Base-by-base conservation (phyloP, 2,113 vertebrate genomes). In the Balaenoptera acutorostrata region DNA sequence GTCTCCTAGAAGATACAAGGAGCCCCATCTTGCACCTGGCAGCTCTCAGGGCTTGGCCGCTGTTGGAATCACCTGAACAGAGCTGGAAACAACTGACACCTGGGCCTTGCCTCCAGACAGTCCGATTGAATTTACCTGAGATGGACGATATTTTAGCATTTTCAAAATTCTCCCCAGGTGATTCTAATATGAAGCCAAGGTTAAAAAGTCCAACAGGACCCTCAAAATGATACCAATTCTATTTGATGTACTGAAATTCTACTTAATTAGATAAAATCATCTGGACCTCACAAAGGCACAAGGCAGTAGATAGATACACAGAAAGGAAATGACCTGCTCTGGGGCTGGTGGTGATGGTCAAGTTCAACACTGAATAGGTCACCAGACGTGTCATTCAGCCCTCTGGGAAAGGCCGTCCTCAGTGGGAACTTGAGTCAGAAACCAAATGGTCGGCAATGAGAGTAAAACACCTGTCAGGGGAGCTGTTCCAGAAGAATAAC, bases 11-110 rank as follows among this genome's bases (percentile, higher is more conserved):
- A 88, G 68, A 8, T 29, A 6, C 63, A 52, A 71, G 27, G 9
- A 11, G 13, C n/a, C 2, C 6, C 2, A 0, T 36, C 10, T 27
- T 13, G 1, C 55, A 6, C n/a, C 10, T 20, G 20, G 18, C 21
- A 64, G 18, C 57, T 52, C n/a, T 29, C 9, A 20, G 27, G 14
- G 18, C 23, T 10, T 13, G 33, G 46, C 33, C 59, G 5, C 20
- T 36, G 1, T 8, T 27, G 21, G n/a, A 75, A 14, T 86, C 31
- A 36, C 27, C 68, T 27, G 74, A 75, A 27, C 12, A 25, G 18
- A 1, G 7, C 75, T 64, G 41, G 27, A 83, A 63, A 41, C 9
- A 83, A 61, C 7, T 31, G 21, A 31, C 31, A 1, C 23, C 64
- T 17, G 8, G 27, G 36, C 5, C 1, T 12, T 4, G 4, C 44